phyloP scores from a whole-genome alignment of 2,797 vertebrate species.

The Periophthalmus magnuspinnatus region DNA sequence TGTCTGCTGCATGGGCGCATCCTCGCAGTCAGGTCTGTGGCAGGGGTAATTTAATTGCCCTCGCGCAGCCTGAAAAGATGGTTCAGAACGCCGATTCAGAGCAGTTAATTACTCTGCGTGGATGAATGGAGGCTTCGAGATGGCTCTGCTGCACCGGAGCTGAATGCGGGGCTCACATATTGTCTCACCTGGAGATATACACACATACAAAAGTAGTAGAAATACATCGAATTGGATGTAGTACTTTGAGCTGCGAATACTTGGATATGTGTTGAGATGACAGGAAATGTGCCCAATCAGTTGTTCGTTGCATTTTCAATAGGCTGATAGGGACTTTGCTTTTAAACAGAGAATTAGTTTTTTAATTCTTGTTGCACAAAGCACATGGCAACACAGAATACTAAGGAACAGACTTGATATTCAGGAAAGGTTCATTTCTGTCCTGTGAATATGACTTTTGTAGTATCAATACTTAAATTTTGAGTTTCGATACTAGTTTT shows the following conservation, averaged over 20 bases:
- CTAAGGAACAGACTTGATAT: no score
- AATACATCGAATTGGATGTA: neutral
- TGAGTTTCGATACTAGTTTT: no score
- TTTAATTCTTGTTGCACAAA: neutral
- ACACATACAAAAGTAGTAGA: conserved; percentile 12
- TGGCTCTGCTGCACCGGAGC: conserved; percentile 83
- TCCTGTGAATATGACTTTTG: no score
- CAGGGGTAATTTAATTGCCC: conserved; percentile 91
- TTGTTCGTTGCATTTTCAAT: neutral
- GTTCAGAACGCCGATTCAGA: conserved; percentile 98
- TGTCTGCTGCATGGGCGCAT: conserved; percentile 82
- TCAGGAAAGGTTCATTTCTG: no score
- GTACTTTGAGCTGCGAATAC: neutral
- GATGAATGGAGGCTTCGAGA: conserved; percentile 90
- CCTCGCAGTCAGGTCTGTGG: conserved; percentile 76
- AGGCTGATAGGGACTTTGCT: neutral
- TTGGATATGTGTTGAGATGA: neutral
- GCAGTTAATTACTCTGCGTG: conserved; percentile 98
- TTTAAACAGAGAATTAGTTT: neutral
- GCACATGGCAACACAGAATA: neutral
- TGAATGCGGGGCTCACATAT: conserved; percentile 78
- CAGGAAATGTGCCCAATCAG: neutral
- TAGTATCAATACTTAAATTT: no score
- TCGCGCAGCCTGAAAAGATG: conserved; percentile 94
- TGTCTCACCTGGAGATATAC: conserved; percentile 56